Base-by-base conservation (phyloP, 2,113 vertebrate species). In the Etheostoma cragini region DNA sequence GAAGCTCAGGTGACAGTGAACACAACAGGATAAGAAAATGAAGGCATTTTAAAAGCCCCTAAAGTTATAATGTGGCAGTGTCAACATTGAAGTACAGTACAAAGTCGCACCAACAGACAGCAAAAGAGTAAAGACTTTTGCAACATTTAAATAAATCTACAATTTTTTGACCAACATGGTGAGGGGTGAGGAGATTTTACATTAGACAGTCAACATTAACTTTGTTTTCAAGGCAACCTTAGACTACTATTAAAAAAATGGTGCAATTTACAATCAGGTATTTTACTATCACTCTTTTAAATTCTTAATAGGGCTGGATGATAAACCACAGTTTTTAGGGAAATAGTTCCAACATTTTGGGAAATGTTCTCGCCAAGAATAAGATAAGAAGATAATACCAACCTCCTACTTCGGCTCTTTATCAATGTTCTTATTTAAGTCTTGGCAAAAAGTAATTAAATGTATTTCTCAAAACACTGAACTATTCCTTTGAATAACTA, bases 1-100 rank as follows among this genome's bases (percentile, higher is more conserved):
- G 76, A 88, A 72, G 76, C 73, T 67, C 56, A 49, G 61, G 76
- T 72, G 38, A 87, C 33, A 11, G 38, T 72, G 63, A 86, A 80
- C 65, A 77, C 72, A 60, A 54, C 47, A 46, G 24, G 16, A 42
- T 61, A 63, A 54, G 54, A 75, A 73, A 80, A 78, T 58, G 68
- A 87, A 74, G 50, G 33, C 15, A 45, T 70, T 74, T 79, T 35
- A 46, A 74, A 80, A 78, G 57, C 53, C 45, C 5, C 17, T 75
- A 57, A 49, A 54, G 19, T 77, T 50, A 3, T 16, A 22, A 71
- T n/a, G 67, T 81, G 89, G 89, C 80, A 84, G 89, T 85, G 88
- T 86, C 22, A 61, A 81, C 80, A 68, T 1, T 46, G 5, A 70
- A 79, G 76, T 72, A 78, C 78, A 85, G 52, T 65, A 78, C 53